phyloP scores from a whole-genome alignment of 1,140 invertebrate genomes.

The Plodia interpunctella region DNA sequence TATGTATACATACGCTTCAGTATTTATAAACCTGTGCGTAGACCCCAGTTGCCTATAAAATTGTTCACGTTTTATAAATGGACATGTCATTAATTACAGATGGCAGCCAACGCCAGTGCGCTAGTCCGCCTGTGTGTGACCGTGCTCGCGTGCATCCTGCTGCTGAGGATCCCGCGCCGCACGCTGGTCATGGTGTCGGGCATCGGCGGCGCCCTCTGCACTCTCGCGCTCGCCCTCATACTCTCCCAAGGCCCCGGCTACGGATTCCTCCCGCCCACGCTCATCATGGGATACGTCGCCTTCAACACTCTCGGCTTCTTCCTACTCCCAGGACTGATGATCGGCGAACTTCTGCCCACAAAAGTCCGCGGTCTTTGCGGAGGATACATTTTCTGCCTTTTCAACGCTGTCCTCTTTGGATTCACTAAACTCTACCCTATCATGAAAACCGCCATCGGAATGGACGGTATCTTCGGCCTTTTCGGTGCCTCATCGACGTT shows the following conservation, averaged over 20 bases:
- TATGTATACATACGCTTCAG: not conserved
- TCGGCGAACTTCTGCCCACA: constrained; percentile 83
- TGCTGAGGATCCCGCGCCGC: constrained; percentile 80
- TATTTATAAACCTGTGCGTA: no score
- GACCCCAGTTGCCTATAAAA: no score
- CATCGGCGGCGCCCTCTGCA: constrained; percentile 79
- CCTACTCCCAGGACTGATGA: constrained; percentile 83
- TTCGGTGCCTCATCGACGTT: constrained; percentile 83
- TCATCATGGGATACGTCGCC: constrained; percentile 81
- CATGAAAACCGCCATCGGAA: constrained; percentile 78
- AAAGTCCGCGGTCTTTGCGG: constrained; percentile 81
- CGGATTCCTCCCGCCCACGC: constrained; percentile 68
- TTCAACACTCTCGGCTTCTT: constrained; percentile 85
- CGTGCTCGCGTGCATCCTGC: constrained; percentile 79
- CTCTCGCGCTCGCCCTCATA: constrained; percentile 78
- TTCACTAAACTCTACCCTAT: constrained; percentile 85
- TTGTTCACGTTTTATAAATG: no score
- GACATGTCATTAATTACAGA: constrained; percentile 30
- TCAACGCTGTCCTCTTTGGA: constrained; percentile 82
- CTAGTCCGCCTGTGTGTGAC: constrained; percentile 80
- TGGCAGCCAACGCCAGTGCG: constrained; percentile 82
- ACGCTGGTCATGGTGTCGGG: constrained; percentile 81
- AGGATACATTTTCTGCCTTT: constrained; percentile 83
- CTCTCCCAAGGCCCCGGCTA: constrained; percentile 65
- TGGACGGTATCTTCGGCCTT: constrained; percentile 81